Evolutionary conservation across 53 echinoderm and acorn worm genomes (phyloP), one percentile per base, ranked within the genome.

Genomic region (Luidia sarsii): DNA sequence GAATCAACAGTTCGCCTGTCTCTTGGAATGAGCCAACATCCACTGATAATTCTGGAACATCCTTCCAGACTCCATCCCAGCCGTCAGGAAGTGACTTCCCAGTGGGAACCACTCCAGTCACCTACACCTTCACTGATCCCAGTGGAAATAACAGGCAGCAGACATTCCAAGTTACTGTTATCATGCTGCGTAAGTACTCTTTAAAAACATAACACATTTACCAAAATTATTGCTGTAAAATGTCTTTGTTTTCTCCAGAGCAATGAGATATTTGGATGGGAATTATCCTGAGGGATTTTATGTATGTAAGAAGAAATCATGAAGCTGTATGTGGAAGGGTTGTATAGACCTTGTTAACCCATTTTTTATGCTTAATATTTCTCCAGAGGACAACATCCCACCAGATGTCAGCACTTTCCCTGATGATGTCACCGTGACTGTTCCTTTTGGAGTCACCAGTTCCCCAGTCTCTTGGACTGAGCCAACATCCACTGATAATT

Each of bases 401-500:
- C 88, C 88, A 7, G 46, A 48, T 10, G 48, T 88, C 60, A 65
- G 50, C 29, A 65, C 31, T 82, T 88, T 82, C 27, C 88, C 88
- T 14, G 48, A 3, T 2, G 80, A 87, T 34, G 63, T 87, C 70
- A 62, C 64, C 33, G 50, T 69, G 31, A 80, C 70, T 49, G 80
- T 87, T 6, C 88, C 88, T 21, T 85, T 84, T 60, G 92, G 92
- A 20, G 33, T 59, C 24, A 37, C 65, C 0, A 60, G 53, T n/a
- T 10, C 72, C 2, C 19, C 39, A 1, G 80, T 92, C 19, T 49
- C 45, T 41, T 92, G 83, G 80, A 33, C 37, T 0, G 84, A 83
- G 31, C 94, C 94, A 7, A 87, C 90, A 2, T 87, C 87, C 16
- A 81, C 73, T 1, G 94, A 94, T 45, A 64, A 86, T 39, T 90